Evolutionary conservation across 2,888 invertebrate genomes (phyloP).

Genomic region (Eulithis testata): DNA sequence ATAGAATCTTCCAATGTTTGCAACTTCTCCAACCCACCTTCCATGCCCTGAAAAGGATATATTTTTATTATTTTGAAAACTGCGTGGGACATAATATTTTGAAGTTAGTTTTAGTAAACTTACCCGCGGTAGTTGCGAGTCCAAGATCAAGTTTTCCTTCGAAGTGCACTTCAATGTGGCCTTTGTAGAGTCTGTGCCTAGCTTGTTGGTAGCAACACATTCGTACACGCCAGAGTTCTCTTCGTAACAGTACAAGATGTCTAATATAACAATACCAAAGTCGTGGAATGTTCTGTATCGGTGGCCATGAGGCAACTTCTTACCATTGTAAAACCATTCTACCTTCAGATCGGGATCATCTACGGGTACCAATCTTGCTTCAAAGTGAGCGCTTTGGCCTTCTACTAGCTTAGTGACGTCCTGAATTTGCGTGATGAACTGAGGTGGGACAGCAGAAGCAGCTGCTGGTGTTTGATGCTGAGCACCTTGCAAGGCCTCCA

Average conservation of each 20-base stretch:
- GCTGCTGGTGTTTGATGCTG: conserved; percentile 86
- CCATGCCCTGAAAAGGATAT: conserved; percentile 89
- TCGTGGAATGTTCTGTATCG: conserved; percentile 99
- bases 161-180: conserved; percentile 94
- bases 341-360: conserved; percentile 97
- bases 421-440: conserved; percentile 94
- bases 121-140: conserved; percentile 96
- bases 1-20: conserved; percentile 96
- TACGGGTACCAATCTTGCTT: conserved; percentile 96
- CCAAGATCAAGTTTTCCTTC: conserved; percentile 94
- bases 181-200: conserved; percentile 94
- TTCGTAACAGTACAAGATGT: conserved; percentile 97
- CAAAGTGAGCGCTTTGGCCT: conserved; percentile 97
- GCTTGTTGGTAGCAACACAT: conserved; percentile 96
- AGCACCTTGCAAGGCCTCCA: conserved; percentile 90
- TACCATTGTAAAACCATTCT: conserved; percentile 97
- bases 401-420: conserved; percentile 95
- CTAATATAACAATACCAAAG: conserved; percentile 97
- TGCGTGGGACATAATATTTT: neutral
- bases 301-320: conserved; percentile 96
- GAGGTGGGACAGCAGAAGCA: conserved; percentile 92
- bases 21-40: conserved; percentile 96
- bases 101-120: conserved; percentile 49
- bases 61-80: neutral
- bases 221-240: conserved; percentile 98